phyloP scores from a whole-genome alignment of 2,888 invertebrate species.

The Drepanosiphum platanoidis region DNA sequence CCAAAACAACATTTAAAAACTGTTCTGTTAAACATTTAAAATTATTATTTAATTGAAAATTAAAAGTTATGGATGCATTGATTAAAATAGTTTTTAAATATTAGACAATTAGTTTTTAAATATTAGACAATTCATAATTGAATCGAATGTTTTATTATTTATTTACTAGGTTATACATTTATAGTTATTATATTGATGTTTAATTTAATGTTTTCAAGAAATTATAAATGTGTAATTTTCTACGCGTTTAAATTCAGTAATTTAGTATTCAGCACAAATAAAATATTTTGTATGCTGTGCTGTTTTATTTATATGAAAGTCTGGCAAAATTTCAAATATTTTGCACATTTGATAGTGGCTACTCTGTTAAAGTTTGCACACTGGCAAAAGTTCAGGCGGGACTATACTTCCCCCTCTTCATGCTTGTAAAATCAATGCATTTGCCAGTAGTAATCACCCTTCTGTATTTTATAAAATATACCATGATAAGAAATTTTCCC shows the following conservation, averaged over 20 bases:
- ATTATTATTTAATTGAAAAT: too few species aligned
- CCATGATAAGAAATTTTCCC: slow-evolving; percentile 46
- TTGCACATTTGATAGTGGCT: slow-evolving; percentile 51
- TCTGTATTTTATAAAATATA: slow-evolving; percentile 16
- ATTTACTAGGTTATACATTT: not conserved
- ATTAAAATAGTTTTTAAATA: too few species aligned
- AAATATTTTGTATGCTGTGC: not conserved
- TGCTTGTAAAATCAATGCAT: slow-evolving; percentile 50
- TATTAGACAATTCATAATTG: too few species aligned
- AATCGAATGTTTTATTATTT: too few species aligned
- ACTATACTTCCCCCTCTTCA: slow-evolving; percentile 8
- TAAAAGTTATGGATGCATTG: too few species aligned
- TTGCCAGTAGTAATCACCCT: slow-evolving; percentile 47
- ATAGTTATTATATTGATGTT: too few species aligned
- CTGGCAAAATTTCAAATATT: slow-evolving; percentile 49
- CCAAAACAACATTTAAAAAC: too few species aligned
- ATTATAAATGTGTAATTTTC: not conserved
- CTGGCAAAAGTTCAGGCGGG: slow-evolving; percentile 50
- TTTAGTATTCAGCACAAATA: not conserved
- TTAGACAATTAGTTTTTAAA: too few species aligned
- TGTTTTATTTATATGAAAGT: slow-evolving; percentile 33
- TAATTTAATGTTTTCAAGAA: too few species aligned
- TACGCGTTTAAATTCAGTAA: not conserved
- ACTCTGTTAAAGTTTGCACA: slow-evolving; percentile 60
- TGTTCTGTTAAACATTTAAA: too few species aligned